Evolutionary conservation across 2,797 vertebrate genomes (phyloP).

Genomic region (Anomalospiza imberbis): DNA sequence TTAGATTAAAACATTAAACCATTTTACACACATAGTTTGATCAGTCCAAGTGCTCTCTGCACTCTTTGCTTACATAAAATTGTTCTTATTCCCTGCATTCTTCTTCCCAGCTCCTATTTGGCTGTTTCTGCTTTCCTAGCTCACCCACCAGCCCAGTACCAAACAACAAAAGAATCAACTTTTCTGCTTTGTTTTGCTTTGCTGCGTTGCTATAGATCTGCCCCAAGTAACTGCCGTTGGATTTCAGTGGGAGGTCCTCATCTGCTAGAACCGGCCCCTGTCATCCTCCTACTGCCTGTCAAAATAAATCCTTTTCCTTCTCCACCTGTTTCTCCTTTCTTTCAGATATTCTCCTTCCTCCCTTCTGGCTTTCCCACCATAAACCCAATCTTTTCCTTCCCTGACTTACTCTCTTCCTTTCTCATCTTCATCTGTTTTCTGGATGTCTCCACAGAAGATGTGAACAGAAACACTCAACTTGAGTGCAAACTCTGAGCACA

Average conservation of each 20-base stretch:
- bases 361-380: neutral
- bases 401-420: neutral
- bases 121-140: neutral
- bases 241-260: neutral
- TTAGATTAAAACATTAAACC: neutral
- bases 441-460: neutral
- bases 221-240: accelerated
- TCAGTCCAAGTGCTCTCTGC: neutral
- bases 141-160: neutral
- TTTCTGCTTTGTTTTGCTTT: neutral
- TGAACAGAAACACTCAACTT: neutral
- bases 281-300: neutral
- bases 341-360: neutral
- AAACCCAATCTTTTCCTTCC: neutral
- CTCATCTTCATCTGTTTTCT: neutral
- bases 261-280: neutral
- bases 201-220: neutral
- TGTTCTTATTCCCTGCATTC: neutral
- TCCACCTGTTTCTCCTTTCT: neutral
- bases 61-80: accelerated
- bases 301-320: neutral
- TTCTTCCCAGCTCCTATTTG: neutral
- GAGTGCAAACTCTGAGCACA: neutral
- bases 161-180: neutral
- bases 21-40: too few relatives aligned